Evolutionary conservation across 2,113 vertebrate genomes (phyloP).

Genomic region (Callopanchax toddi): DNA sequence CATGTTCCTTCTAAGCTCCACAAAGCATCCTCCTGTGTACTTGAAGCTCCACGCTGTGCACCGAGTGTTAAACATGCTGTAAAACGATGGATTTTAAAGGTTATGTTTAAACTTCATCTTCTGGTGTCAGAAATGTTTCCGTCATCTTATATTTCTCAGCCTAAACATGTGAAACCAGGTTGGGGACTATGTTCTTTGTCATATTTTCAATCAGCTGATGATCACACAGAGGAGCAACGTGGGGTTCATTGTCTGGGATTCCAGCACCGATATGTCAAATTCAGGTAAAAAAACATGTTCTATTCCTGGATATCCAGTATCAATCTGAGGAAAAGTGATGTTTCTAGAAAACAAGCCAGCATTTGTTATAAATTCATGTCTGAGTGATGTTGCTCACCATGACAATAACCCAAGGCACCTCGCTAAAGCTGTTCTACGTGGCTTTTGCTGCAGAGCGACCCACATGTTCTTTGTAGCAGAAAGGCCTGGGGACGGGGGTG

Average conservation of each 20-base stretch:
- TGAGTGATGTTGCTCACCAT: constrained; percentile 24
- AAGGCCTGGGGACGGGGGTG: constrained; percentile 18
- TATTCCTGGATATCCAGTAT: background rate
- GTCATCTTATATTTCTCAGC: too few relatives aligned
- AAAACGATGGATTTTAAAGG: too few relatives aligned
- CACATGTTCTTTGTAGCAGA: constrained; percentile 22
- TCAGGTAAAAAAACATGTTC: background rate
- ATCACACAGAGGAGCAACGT: background rate
- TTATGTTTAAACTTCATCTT: too few relatives aligned
- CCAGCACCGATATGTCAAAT: background rate
- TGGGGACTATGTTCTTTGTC: too few relatives aligned
- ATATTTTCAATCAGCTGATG: too few relatives aligned
- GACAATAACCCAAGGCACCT: constrained; percentile 47
- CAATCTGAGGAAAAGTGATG: background rate
- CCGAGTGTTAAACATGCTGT: too few relatives aligned
- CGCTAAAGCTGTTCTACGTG: constrained; percentile 19
- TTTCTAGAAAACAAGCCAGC: constrained; percentile 9
- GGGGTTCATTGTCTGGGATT: background rate
- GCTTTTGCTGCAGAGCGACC: constrained; percentile 33
- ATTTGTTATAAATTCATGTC: constrained; percentile 16
- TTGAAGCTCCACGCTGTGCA: too few relatives aligned
- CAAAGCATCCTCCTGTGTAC: too few relatives aligned
- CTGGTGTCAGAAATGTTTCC: too few relatives aligned
- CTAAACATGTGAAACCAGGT: too few relatives aligned
- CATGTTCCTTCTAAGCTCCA: too few relatives aligned